A percentile compares a stretch with the other conserved stretches of the same genome.
Conservation (phyloP, 1,140 invertebrate genomes). For the Camponotus floridanus region DNA sequence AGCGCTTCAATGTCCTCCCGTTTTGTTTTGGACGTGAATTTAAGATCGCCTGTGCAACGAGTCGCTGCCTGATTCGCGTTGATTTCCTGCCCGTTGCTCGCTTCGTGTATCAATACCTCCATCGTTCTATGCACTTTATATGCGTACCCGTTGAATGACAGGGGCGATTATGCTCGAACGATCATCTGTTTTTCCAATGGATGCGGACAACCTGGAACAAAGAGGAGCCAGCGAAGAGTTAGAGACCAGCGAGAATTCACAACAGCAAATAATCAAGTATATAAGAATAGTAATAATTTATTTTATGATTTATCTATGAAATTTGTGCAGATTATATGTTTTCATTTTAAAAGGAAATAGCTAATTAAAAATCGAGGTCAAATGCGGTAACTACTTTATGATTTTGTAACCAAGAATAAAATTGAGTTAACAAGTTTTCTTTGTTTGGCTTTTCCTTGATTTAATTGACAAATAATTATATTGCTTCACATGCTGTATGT, state of each 20-base stretch:
- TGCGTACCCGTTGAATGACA: background rate
- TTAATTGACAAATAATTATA: too few species aligned
- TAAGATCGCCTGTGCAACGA: background rate
- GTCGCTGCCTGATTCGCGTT: background rate
- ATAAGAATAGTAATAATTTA: background rate
- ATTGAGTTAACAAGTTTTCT: too few species aligned
- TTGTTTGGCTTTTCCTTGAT: too few species aligned
- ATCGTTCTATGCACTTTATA: conserved; percentile 64
- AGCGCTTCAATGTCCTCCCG: background rate
- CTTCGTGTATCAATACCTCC: conserved; percentile 84
- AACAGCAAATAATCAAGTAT: background rate
- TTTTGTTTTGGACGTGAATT: background rate
- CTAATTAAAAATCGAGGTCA: too few species aligned
- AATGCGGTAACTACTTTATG: too few species aligned
- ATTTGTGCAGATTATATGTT: too few species aligned
- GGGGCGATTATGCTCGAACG: conserved; percentile 29
- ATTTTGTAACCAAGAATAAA: too few species aligned
- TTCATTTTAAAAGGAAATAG: too few species aligned
- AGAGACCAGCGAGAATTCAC: background rate
- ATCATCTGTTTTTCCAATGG: background rate
- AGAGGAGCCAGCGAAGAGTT: background rate
- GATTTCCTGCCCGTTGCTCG: conserved; percentile 68
- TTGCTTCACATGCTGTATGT: too few species aligned
- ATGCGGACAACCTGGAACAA: conserved; percentile 7
- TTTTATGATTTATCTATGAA: too few species aligned